Percentiles rank a stretch among this genome's conserved stretches.
These are phyloP conservation scores for Trichonephila clavipes DNA, from an alignment of 1,140 invertebrate genomes.

Conservation along the genomic window DNA sequence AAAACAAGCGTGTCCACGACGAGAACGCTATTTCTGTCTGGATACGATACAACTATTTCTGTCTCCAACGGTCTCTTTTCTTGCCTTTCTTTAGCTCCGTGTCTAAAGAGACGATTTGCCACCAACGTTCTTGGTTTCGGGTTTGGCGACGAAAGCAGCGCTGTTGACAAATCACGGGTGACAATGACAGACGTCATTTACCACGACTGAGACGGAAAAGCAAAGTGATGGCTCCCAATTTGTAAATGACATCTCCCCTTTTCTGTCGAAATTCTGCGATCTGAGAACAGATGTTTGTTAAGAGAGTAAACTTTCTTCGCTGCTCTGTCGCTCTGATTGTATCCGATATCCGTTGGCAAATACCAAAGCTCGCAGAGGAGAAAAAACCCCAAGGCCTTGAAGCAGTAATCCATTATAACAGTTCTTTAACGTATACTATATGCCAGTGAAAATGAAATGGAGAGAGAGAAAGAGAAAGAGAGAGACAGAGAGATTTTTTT, in stretches of 20 bases:
- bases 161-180: conserved; percentile 64
- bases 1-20: conserved; percentile 40
- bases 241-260: conserved; percentile 54
- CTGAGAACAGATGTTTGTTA: background rate
- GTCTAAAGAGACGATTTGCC: conserved; percentile 70
- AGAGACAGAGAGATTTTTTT: too few species aligned
- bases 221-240: conserved; percentile 40
- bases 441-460: too few species aligned
- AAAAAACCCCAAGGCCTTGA: too few species aligned
- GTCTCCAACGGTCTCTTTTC: conserved; percentile 25
- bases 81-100: conserved; percentile 50
- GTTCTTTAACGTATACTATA: too few species aligned
- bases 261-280: conserved; percentile 28
- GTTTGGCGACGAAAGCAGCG: conserved; percentile 59
- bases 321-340: too few species aligned
- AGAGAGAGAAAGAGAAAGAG: too few species aligned
- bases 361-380: too few species aligned
- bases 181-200: conserved; percentile 72
- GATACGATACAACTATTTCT: conserved; percentile 52
- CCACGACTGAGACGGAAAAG: conserved; percentile 18
- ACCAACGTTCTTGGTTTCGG: conserved; percentile 56
- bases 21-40: conserved; percentile 48
- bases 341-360: too few species aligned
- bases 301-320: background rate
- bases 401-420: too few species aligned